These are phyloP conservation scores for Leguminivora glycinivorella DNA, from an alignment of 1,140 invertebrate species.

Conservation along the genomic window DNA sequence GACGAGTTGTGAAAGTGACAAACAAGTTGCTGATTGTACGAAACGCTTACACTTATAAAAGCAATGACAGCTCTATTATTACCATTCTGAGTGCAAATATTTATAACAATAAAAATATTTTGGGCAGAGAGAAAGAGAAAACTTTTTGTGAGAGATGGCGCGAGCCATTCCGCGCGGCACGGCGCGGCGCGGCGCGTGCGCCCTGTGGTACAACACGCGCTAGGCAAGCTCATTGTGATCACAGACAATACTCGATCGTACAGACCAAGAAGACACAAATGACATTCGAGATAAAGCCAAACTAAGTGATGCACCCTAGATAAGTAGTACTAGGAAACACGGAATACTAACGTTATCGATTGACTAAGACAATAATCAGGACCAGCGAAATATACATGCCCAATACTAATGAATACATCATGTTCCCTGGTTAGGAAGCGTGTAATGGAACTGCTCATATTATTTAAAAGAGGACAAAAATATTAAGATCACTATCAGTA, in stretches of 20 bases:
- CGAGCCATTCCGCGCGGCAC: not conserved
- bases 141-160: slow-evolving; percentile 36
- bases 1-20: slow-evolving; percentile 76
- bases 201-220: not conserved
- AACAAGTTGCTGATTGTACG: slow-evolving; percentile 74
- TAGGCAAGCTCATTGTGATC: slow-evolving; percentile 44
- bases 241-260: slow-evolving; percentile 54
- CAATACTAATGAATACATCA: slow-evolving; percentile 73
- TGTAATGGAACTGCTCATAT: slow-evolving; percentile 68
- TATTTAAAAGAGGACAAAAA: slow-evolving; percentile 61
- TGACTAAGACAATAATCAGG: slow-evolving; percentile 67
- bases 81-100: slow-evolving; percentile 73
- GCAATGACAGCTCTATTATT: slow-evolving; percentile 79
- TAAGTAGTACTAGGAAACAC: slow-evolving; percentile 59
- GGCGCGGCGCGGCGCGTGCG: not conserved
- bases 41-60: slow-evolving; percentile 77
- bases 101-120: slow-evolving; percentile 55
- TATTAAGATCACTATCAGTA: slow-evolving; percentile 55
- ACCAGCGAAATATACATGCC: slow-evolving; percentile 76
- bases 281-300: slow-evolving; percentile 68
- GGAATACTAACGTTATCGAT: slow-evolving; percentile 50
- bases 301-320: slow-evolving; percentile 74
- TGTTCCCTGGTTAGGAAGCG: slow-evolving; percentile 76
- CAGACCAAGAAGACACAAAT: slow-evolving; percentile 63
- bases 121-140: slow-evolving; percentile 69